Percentiles rank a stretch among this genome's conserved stretches.
Conservation (phyloP, 1,140 invertebrate species). For the Procambarus clarkii region DNA sequence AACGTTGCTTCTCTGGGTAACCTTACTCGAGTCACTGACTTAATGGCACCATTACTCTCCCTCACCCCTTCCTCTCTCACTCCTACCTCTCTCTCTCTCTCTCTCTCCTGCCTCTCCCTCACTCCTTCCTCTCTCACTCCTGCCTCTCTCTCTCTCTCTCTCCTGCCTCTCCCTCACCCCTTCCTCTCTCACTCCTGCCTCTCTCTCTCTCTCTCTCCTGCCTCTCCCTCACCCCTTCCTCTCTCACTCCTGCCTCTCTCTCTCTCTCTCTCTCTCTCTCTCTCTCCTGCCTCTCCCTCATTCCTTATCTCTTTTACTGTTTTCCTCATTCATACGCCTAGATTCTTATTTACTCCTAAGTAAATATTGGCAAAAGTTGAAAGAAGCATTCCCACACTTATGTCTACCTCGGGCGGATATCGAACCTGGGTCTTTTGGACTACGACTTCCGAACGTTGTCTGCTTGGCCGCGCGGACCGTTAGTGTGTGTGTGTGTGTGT, state of each 20-base stretch:
- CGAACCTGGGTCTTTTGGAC: too few relatives aligned
- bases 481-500: too few relatives aligned
- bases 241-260: background rate
- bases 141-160: background rate
- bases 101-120: too few relatives aligned
- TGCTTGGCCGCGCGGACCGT: too few relatives aligned
- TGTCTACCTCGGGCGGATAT: too few relatives aligned
- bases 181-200: background rate
- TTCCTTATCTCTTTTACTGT: background rate
- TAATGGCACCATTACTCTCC: background rate
- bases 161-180: too few relatives aligned
- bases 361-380: too few relatives aligned
- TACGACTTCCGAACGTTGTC: too few relatives aligned
- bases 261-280: background rate
- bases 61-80: background rate
- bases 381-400: too few relatives aligned
- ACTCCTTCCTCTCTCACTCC: background rate
- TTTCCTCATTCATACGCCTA: too few relatives aligned
- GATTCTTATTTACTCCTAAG: too few relatives aligned
- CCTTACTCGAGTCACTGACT: background rate
- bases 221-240: background rate
- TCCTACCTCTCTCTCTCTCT: background rate
- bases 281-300: background rate
- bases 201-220: background rate
- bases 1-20: background rate